Base-by-base conservation (phyloP, 1,140 invertebrate genomes). In the Drosophila mauritiana region DNA sequence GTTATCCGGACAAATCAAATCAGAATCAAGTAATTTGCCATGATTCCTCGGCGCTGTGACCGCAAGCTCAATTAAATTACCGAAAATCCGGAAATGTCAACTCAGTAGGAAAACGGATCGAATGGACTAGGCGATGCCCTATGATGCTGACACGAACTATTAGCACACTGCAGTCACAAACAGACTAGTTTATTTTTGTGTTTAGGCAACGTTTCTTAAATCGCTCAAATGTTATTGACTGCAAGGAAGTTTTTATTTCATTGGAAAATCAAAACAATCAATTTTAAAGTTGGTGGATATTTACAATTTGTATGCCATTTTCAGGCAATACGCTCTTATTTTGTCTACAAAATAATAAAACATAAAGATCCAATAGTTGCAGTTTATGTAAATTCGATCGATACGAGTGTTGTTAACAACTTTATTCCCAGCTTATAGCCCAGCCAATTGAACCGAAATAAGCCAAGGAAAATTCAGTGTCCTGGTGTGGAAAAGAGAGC, bases 51-150 rank as follows among this genome's bases (percentile, higher is more conserved):
- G 55, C 80, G 73, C 79, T 89, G 59, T 84, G 84, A 89, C 84
- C 84, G 80, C 84, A 88, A 88, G 84, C 84, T 78, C 84, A 89
- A 88, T 88, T 89, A 89, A 88, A 88, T 88, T 88, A 89, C 57
- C 63, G 52, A 70, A 59, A 76, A 49, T 73, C 73, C 51, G 49
- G 39, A 57, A 43, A 31, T n/a, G n/a, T 51, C 55, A 53, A 6
- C 15, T 10, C n/a, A 13, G 36, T 22, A 0, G 4, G 17, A 22
- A 61, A 42, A 37, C 15, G 17, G 7, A 5, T 6, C 0, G 17
- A 34, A 15, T 2, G 11, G 46, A 51, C 17, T 22, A 4, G 7
- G 4, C n/a, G 15, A 61, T 55, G 51, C 57, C 27, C 64, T 67
- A 8, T 7, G 12, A 17, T 22, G 20, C n/a, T 8, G 27, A 31